A percentile compares a stretch with the other conserved stretches of the same genome.
Conservation (phyloP, 2,797 vertebrate species). For the Notolabrus celidotus region DNA sequence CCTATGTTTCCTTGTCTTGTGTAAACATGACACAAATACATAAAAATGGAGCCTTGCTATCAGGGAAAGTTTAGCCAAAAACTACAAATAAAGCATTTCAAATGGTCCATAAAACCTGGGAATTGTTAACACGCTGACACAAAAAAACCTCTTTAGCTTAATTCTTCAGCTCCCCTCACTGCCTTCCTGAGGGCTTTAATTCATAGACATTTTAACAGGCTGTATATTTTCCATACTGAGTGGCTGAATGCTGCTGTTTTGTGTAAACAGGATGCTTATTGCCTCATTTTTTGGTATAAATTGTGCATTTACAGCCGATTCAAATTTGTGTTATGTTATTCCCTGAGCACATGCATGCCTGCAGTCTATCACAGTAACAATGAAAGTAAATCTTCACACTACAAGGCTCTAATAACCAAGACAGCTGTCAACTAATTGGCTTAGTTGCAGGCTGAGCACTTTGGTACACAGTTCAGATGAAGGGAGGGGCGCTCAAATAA, state of each 20-base stretch:
- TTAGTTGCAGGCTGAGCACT: conserved; percentile 50
- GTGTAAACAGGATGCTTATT: neutral
- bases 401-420: conserved; percentile 50
- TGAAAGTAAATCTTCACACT: conserved; percentile 37
- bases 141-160: too few relatives aligned
- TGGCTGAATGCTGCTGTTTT: neutral
- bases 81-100: neutral
- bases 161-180: neutral
- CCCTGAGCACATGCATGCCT: neutral
- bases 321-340: neutral
- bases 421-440: conserved; percentile 65
- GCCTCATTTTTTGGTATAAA: neutral
- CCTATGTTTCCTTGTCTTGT: too few relatives aligned
- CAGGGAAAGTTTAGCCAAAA: neutral
- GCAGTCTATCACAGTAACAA: conserved; percentile 13
- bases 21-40: too few relatives aligned
- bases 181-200: neutral
- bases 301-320: neutral
- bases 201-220: neutral
- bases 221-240: neutral
- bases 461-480: conserved; percentile 20
- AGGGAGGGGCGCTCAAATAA: conserved; percentile 9
- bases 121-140: too few relatives aligned
- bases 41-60: neutral
- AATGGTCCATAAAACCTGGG: neutral